These are phyloP conservation scores for Ibidorhyncha struthersii DNA, from an alignment of 2,113 vertebrate genomes.

Conservation along the genomic window DNA sequence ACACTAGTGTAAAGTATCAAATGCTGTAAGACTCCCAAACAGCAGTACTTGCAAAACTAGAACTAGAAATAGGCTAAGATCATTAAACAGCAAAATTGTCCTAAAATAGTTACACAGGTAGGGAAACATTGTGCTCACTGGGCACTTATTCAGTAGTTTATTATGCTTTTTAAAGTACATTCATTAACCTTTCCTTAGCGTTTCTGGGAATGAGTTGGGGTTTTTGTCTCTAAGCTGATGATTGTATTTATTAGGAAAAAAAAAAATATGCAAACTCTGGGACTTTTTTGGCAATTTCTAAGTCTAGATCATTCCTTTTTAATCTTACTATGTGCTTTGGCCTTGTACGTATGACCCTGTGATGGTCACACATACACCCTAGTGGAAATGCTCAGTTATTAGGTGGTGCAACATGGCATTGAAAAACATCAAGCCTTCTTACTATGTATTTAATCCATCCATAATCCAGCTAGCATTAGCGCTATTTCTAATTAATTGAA, in stretches of 20 bases:
- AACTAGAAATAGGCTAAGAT: constrained; percentile 63
- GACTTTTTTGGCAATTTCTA: background rate
- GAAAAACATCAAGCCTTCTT: constrained; percentile 9
- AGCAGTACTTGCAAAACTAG: constrained; percentile 65
- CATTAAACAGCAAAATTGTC: constrained; percentile 42
- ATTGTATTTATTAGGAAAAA: background rate
- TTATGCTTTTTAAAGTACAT: background rate
- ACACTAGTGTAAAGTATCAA: constrained; percentile 35
- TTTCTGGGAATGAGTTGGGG: background rate
- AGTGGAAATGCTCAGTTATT: background rate
- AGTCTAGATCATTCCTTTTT: background rate
- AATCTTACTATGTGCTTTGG: background rate
- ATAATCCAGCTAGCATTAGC: constrained; percentile 51
- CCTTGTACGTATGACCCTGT: background rate
- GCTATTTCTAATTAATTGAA: constrained; percentile 56
- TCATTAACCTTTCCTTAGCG: background rate
- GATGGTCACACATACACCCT: background rate
- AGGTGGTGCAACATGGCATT: background rate
- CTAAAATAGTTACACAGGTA: constrained; percentile 35
- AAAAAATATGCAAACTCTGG: background rate
- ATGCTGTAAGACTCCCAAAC: constrained; percentile 33
- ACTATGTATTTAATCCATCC: constrained; percentile 19
- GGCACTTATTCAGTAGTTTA: constrained; percentile 13
- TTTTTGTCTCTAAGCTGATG: background rate
- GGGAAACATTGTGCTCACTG: background rate